Base-by-base conservation (phyloP, 2,797 vertebrate genomes). In the Chaunax sp. region DNA sequence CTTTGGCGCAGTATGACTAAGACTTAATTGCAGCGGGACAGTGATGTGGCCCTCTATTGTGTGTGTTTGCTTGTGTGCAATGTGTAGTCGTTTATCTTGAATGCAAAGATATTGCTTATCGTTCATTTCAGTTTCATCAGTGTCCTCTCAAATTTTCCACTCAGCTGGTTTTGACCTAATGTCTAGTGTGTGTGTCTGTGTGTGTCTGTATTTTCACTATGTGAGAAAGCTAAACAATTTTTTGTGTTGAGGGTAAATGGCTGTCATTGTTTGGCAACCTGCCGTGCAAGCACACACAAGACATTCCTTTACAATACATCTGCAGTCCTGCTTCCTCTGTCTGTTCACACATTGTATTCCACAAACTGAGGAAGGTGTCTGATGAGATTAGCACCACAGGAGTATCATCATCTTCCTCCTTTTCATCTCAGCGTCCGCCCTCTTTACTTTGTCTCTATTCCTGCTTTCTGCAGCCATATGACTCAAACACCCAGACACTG, bases 11-110 rank as follows among this genome's bases (percentile, higher is more conserved):
- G 83, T 77, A 85, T 93, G 90, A 93, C 90, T 93, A 91, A 93
- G 84, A 85, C 77, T 84, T 92, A 91, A 93, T 92, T 93, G 86
- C 85, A 91, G 87, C 87, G 87, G 82, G 82, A 86, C 84, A 78
- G 60, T 69, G 65, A 90, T 80, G 77, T 86, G 78, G 78, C 77
- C 75, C 72, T 82, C 57, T 64, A 69, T 83, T 86, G 69, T 76
- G 60, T 80, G 57, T 70, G 40, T 52, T 72, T 82, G 62, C 38
- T 37, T 65, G 46, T 51, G 57, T 72, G 41, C 20, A 41, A 47
- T 41, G 46, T 76, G 53, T 49, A 59, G 9, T 69, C 70, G 50
- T 75, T 69, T 64, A 54, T 75, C 50, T 75, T 22, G 38, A 38
- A 47, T 60, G 26, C 46, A 80, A 78, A 76, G 51, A 57, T 73